phyloP scores from a whole-genome alignment of 2,888 invertebrate genomes.

The Temnothorax rugatulus region DNA sequence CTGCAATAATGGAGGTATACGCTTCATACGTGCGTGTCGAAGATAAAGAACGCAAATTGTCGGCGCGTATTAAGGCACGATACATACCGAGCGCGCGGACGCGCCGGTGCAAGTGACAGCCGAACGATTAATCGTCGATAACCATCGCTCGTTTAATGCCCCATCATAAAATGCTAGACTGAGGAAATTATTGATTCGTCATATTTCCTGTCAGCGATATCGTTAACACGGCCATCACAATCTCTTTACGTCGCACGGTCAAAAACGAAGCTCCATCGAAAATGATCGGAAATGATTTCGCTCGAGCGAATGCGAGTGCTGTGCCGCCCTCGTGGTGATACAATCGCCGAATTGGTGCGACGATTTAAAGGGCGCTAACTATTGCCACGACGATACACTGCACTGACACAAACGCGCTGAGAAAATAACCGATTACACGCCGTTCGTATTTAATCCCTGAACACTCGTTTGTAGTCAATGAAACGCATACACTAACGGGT shows the following conservation, averaged over 20 bases:
- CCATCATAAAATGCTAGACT: constrained; percentile 78
- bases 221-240: constrained; percentile 72
- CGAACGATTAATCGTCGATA: constrained; percentile 78
- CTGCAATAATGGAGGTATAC: constrained; percentile 28
- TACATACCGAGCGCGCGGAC: constrained; percentile 58
- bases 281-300: constrained; percentile 61
- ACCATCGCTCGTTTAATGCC: constrained; percentile 75
- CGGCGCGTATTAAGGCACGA: constrained; percentile 64
- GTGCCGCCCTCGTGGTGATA: constrained; percentile 44
- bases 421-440: constrained; percentile 2
- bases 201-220: constrained; percentile 77
- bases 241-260: constrained; percentile 66
- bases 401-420: not conserved
- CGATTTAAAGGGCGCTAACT: constrained; percentile 26
- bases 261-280: constrained; percentile 53
- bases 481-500: not conserved
- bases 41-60: constrained; percentile 64
- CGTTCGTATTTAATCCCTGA: constrained; percentile 18
- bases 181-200: constrained; percentile 80
- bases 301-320: constrained; percentile 37
- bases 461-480: constrained; percentile 6
- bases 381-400: not conserved
- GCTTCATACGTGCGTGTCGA: constrained; percentile 29
- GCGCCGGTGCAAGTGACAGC: constrained; percentile 70
- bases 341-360: constrained; percentile 13